Evolutionary conservation across 2,113 vertebrate species (phyloP).

Genomic region (Lycocorax pyrrhopterus): DNA sequence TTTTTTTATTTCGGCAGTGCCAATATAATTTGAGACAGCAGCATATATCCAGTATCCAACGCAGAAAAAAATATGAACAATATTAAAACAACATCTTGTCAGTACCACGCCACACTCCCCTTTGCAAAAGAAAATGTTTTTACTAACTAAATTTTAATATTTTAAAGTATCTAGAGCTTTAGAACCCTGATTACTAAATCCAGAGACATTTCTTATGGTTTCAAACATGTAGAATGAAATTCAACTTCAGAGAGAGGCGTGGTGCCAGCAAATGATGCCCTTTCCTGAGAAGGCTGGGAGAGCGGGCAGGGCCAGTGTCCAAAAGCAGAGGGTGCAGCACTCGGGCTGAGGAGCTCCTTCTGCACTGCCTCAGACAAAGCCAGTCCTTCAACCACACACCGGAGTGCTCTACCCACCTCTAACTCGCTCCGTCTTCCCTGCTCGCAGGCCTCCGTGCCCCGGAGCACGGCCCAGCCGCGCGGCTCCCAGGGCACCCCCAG

Average conservation of each 20-base stretch:
- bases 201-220: neutral
- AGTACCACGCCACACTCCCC: neutral
- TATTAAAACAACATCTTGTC: neutral
- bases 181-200: neutral
- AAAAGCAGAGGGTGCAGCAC: neutral
- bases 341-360: neutral
- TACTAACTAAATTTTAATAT: neutral
- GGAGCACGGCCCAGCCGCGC: too few relatives aligned
- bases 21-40: neutral
- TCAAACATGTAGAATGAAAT: neutral
- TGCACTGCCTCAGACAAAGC: too few relatives aligned
- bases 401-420: accelerated
- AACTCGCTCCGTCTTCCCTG: neutral
- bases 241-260: neutral
- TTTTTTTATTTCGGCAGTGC: neutral
- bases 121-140: neutral
- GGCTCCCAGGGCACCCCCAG: too few relatives aligned
- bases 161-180: neutral
- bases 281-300: neutral
- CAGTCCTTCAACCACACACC: accelerated
- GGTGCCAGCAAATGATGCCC: neutral
- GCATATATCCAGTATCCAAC: neutral
- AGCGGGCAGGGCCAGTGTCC: neutral
- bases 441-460: too few relatives aligned
- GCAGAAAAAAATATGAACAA: neutral